phyloP scores from a whole-genome alignment of 2,797 vertebrate genomes.

The Lepus oiostolus region DNA sequence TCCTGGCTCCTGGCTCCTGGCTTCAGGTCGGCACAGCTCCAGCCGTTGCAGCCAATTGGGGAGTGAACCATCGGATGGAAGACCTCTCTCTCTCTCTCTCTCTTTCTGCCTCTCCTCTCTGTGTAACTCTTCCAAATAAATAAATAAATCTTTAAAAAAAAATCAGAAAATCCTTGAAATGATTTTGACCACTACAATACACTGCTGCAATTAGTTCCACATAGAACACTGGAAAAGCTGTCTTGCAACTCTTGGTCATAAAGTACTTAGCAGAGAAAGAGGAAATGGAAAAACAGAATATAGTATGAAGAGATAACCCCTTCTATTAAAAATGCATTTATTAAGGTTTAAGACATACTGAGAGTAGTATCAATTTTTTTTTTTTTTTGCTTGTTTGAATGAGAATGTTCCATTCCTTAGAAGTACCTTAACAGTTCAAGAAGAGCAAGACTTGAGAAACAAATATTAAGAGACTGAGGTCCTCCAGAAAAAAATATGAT shows the following conservation, averaged over 20 bases:
- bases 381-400: not conserved
- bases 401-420: not conserved
- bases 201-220: not conserved
- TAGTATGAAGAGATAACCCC: not conserved
- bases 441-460: constrained; percentile 38
- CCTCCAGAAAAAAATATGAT: not conserved
- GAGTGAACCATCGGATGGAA: too few relatives aligned
- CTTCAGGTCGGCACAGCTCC: too few relatives aligned
- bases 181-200: not conserved
- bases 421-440: not conserved
- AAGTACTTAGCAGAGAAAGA: constrained; percentile 30
- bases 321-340: constrained; percentile 24
- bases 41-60: too few relatives aligned
- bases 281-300: constrained; percentile 49
- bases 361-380: not conserved
- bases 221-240: not conserved
- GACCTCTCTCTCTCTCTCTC: too few relatives aligned
- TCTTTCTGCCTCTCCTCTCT: too few relatives aligned
- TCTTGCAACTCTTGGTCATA: not conserved
- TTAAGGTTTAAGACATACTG: constrained; percentile 28
- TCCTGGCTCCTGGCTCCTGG: too few relatives aligned
- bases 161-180: constrained; percentile 21
- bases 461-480: not conserved
- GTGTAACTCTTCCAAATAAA: too few relatives aligned
- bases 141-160: not conserved